Conservation (phyloP, 2,888 invertebrate species). For the Nomada hirtipes region DNA sequence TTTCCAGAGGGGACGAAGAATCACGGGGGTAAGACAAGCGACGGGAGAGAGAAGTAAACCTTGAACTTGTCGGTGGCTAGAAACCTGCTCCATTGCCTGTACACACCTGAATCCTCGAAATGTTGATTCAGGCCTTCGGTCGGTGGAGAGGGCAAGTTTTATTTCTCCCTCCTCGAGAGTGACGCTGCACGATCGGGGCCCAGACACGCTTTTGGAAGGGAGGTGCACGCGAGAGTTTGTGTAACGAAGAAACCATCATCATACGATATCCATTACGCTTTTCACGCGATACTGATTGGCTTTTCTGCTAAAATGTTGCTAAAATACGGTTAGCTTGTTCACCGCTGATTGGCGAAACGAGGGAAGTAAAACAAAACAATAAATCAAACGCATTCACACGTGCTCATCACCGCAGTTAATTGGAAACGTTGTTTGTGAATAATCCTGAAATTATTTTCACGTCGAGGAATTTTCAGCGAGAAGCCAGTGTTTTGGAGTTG, state of each 20-base stretch:
- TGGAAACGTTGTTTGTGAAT: not conserved
- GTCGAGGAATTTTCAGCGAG: conserved; percentile 56
- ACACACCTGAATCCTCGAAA: not conserved
- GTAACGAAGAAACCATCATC: not conserved
- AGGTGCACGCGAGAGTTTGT: not conserved
- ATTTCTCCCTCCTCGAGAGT: not conserved
- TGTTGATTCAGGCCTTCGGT: not conserved
- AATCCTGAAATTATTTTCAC: not conserved
- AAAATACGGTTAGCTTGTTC: conserved; percentile 52
- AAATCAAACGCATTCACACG: not conserved
- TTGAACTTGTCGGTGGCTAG: not conserved
- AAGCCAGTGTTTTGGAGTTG: conserved; percentile 9
- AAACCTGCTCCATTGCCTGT: conserved; percentile 23
- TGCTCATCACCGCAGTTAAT: not conserved
- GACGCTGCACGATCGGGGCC: conserved; percentile 14
- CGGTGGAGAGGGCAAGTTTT: not conserved
- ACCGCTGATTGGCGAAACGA: conserved; percentile 56
- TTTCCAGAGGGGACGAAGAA: conserved; percentile 31
- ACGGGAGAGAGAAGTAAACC: conserved; percentile 23
- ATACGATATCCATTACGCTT: conserved; percentile 23
- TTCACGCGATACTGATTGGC: conserved; percentile 57
- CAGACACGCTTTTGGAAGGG: conserved; percentile 16
- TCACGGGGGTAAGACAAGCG: not conserved
- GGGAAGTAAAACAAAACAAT: not conserved
- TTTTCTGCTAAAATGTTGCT: conserved; percentile 49